Conservation (phyloP, 2,888 invertebrate genomes). For the Coleophora deauratella region DNA sequence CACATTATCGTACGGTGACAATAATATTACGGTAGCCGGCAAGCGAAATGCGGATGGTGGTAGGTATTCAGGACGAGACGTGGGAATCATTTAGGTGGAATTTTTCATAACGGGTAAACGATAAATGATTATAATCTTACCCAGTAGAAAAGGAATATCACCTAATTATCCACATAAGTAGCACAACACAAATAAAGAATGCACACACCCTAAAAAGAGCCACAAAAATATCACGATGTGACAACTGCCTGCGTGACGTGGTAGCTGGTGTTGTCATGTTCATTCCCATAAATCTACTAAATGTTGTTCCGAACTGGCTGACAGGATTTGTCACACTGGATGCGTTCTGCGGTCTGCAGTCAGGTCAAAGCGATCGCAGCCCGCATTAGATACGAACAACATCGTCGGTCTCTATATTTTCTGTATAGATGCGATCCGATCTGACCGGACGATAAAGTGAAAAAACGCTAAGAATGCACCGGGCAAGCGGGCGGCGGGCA, state of each 20-base stretch:
- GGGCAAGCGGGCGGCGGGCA: too few species aligned
- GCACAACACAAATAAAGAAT: conserved; percentile 73
- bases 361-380: too few species aligned
- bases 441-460: too few species aligned
- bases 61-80: conserved; percentile 18
- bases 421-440: too few species aligned
- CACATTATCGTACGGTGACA: conserved; percentile 31
- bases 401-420: too few species aligned
- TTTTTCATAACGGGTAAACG: conserved; percentile 7
- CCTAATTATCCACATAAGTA: conserved; percentile 74
- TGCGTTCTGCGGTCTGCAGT: too few species aligned
- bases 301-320: not conserved
- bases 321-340: too few species aligned
- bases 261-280: conserved; percentile 51
- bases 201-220: conserved; percentile 70
- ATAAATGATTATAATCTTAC: conserved; percentile 36
- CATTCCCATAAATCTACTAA: conserved; percentile 7
- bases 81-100: conserved; percentile 17
- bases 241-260: conserved; percentile 73
- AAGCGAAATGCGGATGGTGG: conserved; percentile 36
- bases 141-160: conserved; percentile 68
- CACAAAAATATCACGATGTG: conserved; percentile 73
- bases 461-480: too few species aligned
- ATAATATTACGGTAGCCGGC: conserved; percentile 56
- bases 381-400: too few species aligned